Percentiles rank a stretch among this genome's conserved stretches.
Conservation (phyloP, 2,797 vertebrate species). For the Spinus pinus region DNA sequence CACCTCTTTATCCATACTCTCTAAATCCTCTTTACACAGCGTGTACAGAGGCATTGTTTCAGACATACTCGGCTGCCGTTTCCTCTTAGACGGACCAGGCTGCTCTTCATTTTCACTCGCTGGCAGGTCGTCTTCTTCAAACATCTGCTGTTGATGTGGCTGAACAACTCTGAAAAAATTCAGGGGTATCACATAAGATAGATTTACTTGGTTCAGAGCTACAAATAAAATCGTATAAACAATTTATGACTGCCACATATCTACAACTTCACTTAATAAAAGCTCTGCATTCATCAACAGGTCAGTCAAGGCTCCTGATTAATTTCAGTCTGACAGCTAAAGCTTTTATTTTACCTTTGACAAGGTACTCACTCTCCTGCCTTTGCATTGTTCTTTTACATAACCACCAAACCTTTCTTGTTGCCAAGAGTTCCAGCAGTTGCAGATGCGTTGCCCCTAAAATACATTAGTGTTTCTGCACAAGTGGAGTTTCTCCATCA, state of each 20-base stretch:
- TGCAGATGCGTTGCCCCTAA: neutral
- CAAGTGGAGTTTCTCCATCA: neutral
- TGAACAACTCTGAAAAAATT: conserved; percentile 83
- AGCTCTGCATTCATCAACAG: neutral
- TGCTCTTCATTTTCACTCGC: conserved; percentile 81
- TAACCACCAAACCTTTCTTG: neutral
- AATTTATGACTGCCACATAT: neutral
- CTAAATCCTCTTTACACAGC: conserved; percentile 95
- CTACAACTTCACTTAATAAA: neutral
- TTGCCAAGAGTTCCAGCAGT: neutral
- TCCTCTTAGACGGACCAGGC: conserved; percentile 85
- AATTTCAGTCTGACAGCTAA: neutral
- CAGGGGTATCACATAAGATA: conserved; percentile 50
- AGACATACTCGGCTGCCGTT: conserved; percentile 96
- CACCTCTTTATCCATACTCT: conserved; percentile 99
- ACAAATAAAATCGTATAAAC: neutral
- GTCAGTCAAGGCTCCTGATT: neutral
- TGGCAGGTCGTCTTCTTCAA: conserved; percentile 73
- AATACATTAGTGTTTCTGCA: neutral
- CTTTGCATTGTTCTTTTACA: neutral
- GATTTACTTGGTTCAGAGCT: neutral
- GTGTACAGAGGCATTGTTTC: conserved; percentile 96
- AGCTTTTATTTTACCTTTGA: neutral
- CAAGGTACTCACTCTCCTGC: neutral
- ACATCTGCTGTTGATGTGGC: conserved; percentile 77